Percentiles rank a stretch among this genome's conserved stretches.
phyloP scores from a whole-genome alignment of 2,113 vertebrate genomes.

The Athene noctua region DNA sequence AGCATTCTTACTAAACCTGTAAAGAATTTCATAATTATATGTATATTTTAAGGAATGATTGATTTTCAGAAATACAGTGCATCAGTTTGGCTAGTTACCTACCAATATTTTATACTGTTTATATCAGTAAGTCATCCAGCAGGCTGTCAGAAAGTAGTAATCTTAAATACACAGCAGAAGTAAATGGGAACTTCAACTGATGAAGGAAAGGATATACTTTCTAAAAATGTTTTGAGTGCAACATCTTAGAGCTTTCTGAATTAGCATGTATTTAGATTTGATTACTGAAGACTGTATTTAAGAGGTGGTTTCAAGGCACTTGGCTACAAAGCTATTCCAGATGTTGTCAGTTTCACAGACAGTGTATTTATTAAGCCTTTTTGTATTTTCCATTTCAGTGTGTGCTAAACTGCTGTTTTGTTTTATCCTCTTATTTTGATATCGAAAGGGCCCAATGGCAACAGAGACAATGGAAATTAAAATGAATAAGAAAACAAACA shows the following conservation, averaged over 20 bases:
- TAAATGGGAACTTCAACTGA: not conserved
- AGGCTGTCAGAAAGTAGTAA: not conserved
- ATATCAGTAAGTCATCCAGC: not conserved
- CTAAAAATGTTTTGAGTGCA: not conserved
- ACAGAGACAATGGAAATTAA: conserved; percentile 22
- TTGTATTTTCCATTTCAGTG: conserved; percentile 36
- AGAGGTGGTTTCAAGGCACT: conserved; percentile 23
- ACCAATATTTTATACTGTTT: not conserved
- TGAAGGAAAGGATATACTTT: not conserved
- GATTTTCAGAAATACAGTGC: not conserved
- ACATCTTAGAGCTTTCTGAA: conserved; percentile 7
- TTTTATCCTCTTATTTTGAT: conserved; percentile 21
- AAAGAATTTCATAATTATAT: not conserved
- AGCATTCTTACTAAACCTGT: not conserved
- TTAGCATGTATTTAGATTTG: conserved; percentile 13
- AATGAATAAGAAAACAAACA: not conserved
- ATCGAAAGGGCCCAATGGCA: not conserved
- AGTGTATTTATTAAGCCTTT: conserved; percentile 22
- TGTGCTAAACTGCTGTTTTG: conserved; percentile 23
- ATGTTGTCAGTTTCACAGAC: conserved; percentile 34
- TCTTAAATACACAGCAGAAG: not conserved
- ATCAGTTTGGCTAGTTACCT: not conserved
- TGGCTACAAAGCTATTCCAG: conserved; percentile 26
- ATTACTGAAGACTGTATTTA: not conserved
- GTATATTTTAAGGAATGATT: not conserved